Evolutionary conservation across 2,113 vertebrate species (phyloP), one percentile per base, ranked within the genome.

Genomic region (Columba livia): DNA sequence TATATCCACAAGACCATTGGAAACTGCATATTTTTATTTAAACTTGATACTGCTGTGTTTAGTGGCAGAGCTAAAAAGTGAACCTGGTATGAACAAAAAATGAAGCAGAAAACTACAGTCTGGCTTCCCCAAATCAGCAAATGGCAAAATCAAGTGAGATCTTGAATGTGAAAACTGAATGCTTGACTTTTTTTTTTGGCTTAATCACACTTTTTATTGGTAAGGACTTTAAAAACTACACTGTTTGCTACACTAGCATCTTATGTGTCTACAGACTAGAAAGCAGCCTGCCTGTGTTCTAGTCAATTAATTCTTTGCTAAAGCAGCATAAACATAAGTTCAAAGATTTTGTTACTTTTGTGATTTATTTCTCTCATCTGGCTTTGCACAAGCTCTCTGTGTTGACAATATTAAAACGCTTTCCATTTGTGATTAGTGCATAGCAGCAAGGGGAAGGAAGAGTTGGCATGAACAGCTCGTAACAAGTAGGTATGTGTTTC

Each of bases 401-500:
- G 70, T 65, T 93, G 90, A 71, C 65, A 54, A n/a, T 64, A 86
- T 53, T 74, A 73, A 96, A 85, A 78, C 78, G 12, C 28, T 93
- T 92, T 94, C 64, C 31, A 82, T 88, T 82, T 92, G 51, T 60
- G 79, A 83, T 83, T 83, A 86, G 42, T 51, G 79, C 29, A 26
- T 24, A 54, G 13, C 25, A 83, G 66, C 44, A 70, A 73, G 79
- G 65, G 64, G 70, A 85, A 81, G 50, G 61, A 80, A 88, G 79
- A 78, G 24, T 64, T 92, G 88, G 86, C 92, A 64, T 21, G 51
- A 93, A 42, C 7, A 73, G 47, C 70, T 91, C 53, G 50, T 89
- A 89, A 78, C 61, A 85, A 93, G 64, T 42, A 74, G 77, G 67
- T 92, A 78, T 94, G 72, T 81, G 54, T 84, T 90, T 90, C 85